Evolutionary conservation across 2,888 invertebrate genomes (phyloP).

Genomic region (Corbicula japonica): DNA sequence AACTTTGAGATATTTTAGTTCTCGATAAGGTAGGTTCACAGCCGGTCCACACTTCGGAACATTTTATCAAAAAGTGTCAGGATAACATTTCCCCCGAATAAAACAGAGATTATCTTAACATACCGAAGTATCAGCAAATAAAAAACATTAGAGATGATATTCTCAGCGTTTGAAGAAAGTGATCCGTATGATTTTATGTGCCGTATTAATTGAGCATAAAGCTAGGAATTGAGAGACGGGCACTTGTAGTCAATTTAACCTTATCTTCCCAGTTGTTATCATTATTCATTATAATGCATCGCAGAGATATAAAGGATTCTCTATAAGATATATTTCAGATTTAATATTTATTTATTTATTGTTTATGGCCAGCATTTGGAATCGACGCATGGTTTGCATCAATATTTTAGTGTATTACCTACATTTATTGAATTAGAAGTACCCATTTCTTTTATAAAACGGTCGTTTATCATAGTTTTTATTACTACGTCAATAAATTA

Average conservation of each 20-base stretch:
- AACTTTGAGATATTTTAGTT: too few relatives aligned
- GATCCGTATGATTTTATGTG: conserved; percentile 53
- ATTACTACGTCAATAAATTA: conserved; percentile 37
- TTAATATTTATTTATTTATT: conserved; percentile 45
- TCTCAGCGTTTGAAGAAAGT: conserved; percentile 50
- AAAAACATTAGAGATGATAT: conserved; percentile 17
- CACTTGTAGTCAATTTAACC: conserved; percentile 57
- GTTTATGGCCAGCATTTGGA: conserved; percentile 22
- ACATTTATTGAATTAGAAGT: conserved; percentile 36
- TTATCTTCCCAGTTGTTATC: conserved; percentile 46
- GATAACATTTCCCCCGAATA: conserved; percentile 24
- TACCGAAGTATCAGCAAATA: conserved; percentile 36
- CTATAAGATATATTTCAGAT: conserved; percentile 19
- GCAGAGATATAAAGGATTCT: conserved; percentile 18
- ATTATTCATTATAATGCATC: conserved; percentile 40
- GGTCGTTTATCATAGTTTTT: conserved; percentile 42
- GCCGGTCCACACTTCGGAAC: too few relatives aligned
- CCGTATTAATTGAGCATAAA: conserved; percentile 62
- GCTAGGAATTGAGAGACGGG: conserved; percentile 44
- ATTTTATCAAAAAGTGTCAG: too few relatives aligned
- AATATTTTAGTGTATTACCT: conserved; percentile 35
- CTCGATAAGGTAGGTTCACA: too few relatives aligned
- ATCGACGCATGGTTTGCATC: conserved; percentile 25
- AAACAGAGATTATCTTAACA: conserved; percentile 11
- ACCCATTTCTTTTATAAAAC: conserved; percentile 38